Evolutionary conservation across 37 sponge, comb jelly and placozoan species (phyloP).

Genomic region (Chondrosia reniformis): DNA sequence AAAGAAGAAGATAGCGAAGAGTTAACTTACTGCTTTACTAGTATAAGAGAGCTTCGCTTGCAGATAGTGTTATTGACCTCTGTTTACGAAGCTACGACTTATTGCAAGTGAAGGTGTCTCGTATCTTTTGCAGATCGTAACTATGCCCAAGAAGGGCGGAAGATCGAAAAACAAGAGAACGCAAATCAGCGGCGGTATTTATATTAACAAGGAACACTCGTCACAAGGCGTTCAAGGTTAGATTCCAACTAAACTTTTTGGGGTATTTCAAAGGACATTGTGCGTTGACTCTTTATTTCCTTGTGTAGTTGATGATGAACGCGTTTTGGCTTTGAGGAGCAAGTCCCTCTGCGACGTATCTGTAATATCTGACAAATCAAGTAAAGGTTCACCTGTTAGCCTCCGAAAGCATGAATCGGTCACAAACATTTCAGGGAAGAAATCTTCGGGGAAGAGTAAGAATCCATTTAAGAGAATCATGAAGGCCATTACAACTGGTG

Average conservation of each 20-base stretch:
- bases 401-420: conserved; percentile 13
- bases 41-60: too few species aligned
- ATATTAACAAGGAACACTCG: conserved; percentile 13
- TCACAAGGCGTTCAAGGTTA: not conserved
- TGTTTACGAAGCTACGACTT: too few species aligned
- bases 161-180: not conserved
- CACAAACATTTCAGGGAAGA: conserved; percentile 2
- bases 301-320: not conserved
- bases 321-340: not conserved
- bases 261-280: too few species aligned
- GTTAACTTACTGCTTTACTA: too few species aligned
- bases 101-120: not conserved
- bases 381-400: not conserved
- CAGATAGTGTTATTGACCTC: too few species aligned
- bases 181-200: conserved; percentile 16
- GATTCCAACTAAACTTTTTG: too few species aligned
- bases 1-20: too few species aligned
- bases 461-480: conserved; percentile 2
- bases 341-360: conserved; percentile 10
- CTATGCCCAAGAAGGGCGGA: conserved; percentile 22
- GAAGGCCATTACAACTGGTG: not conserved
- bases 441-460: not conserved
- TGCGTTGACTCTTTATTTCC: too few species aligned
- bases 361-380: not conserved
- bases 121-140: not conserved